Conservation (phyloP, 2,888 invertebrate species). For the Aproaerema taeniolella region DNA sequence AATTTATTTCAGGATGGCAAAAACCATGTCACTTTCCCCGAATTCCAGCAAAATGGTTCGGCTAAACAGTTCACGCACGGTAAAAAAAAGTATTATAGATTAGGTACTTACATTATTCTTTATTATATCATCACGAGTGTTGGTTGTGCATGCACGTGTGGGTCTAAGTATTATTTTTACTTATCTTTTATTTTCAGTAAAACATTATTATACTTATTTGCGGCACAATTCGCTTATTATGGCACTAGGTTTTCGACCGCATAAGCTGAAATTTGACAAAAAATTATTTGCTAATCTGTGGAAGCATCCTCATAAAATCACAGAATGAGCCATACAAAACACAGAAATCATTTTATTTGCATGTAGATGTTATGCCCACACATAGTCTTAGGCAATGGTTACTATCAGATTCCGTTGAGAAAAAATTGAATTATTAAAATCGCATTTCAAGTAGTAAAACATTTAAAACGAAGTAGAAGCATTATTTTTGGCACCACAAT, state of each 20-base stretch:
- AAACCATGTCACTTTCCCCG: slow-evolving; percentile 93
- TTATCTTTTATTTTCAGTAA: slow-evolving; percentile 25
- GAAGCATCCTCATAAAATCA: slow-evolving; percentile 6
- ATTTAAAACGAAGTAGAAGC: neutral
- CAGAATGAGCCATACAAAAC: too few species aligned
- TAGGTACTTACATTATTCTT: slow-evolving; percentile 78
- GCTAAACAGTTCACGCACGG: slow-evolving; percentile 93
- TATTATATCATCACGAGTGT: slow-evolving; percentile 71
- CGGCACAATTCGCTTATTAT: slow-evolving; percentile 43
- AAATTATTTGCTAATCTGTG: slow-evolving; percentile 3
- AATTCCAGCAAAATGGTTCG: slow-evolving; percentile 92
- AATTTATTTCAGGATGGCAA: slow-evolving; percentile 85
- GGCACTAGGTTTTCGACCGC: slow-evolving; percentile 29
- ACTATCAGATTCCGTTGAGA: neutral
- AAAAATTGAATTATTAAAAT: neutral
- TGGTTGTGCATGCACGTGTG: slow-evolving; percentile 75
- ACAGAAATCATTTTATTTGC: slow-evolving; percentile 16
- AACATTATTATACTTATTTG: slow-evolving; percentile 41
- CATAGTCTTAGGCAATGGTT: slow-evolving; percentile 7
- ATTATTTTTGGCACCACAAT: neutral
- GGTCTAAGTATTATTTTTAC: slow-evolving; percentile 50
- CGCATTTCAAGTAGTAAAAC: neutral
- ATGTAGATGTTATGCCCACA: slow-evolving; percentile 18
- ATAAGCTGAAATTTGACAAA: neutral
- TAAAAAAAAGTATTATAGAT: slow-evolving; percentile 84